Evolutionary conservation across 2,888 invertebrate species (phyloP), one percentile per base, ranked within the genome.

Genomic region (Lypha dubia): DNA sequence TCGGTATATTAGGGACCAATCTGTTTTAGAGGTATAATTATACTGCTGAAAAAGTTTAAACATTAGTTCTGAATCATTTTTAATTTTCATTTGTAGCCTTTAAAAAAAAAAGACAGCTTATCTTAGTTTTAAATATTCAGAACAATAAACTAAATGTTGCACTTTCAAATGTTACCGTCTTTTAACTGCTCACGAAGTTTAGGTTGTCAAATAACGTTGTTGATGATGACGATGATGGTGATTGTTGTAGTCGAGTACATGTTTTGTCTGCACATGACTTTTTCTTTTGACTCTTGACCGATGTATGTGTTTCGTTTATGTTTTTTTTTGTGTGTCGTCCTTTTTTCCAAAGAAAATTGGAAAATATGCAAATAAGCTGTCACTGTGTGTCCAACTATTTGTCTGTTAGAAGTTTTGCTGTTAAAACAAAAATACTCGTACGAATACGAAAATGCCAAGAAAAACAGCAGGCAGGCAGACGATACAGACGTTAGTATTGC

Each of bases 311-410:
- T 51, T 77, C 41, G 28, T 28, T 75, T 22, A 38, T 62, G 22
- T 15, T n/a, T 56, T 63, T 73, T 17, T 28, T 20, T 24, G 13
- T 46, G 24, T 32, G 9, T 1, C 63, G 4, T 58, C 35, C 86
- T 89, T 88, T 87, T 88, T 86, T 87, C 86, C 87, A 87, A 88
- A 87, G 86, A 87, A 88, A 90, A 89, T 90, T 88, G 88, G 87
- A 88, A 89, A 89, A 89, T 89, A 90, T 90, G 90, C 89, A 90
- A 90, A 90, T 90, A 86, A 89, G 89, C 81, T 80, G 83, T 75
- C 82, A 77, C 68, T 82, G 60, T 79, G 15, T 67, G 79, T 73
- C 77, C 65, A 73, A 73, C 60, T 58, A 51, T 60, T 2, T 73
- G 71, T 58, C 70, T 79, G 79, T 41, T 56, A 44, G 70, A 68